A percentile compares a stretch with the other conserved stretches of the same genome.
These are phyloP conservation scores for Sisor rabdophorus DNA, from an alignment of 2,113 vertebrate species.

Conservation along the genomic window DNA sequence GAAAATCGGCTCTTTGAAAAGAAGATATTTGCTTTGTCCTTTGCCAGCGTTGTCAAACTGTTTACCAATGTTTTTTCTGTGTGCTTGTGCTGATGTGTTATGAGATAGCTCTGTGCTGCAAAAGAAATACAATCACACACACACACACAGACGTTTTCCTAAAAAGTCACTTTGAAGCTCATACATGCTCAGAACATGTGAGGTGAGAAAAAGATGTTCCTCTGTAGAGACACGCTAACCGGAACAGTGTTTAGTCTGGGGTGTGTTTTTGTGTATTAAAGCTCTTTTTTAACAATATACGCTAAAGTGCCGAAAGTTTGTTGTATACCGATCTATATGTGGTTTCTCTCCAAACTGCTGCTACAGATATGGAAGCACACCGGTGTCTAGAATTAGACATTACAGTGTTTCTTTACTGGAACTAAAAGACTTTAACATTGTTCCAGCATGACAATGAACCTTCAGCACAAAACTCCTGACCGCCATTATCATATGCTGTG, in stretches of 20 bases:
- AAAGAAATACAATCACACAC: constrained; percentile 6
- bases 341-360: too few relatives aligned
- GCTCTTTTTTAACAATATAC: too few relatives aligned
- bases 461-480: too few relatives aligned
- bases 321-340: too few relatives aligned
- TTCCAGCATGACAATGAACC: too few relatives aligned
- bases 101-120: constrained; percentile 4
- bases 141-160: neutral
- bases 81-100: constrained; percentile 45
- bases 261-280: neutral
- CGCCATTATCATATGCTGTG: too few relatives aligned
- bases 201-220: constrained; percentile 15
- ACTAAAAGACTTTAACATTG: too few relatives aligned
- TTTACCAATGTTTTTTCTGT: constrained; percentile 55
- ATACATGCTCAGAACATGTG: neutral
- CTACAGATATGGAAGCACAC: too few relatives aligned
- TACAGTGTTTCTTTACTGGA: too few relatives aligned
- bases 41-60: constrained; percentile 45
- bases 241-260: constrained; percentile 18
- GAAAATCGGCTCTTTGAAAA: constrained; percentile 63
- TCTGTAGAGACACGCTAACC: neutral
- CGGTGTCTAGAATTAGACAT: too few relatives aligned
- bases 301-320: too few relatives aligned
- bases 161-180: constrained; percentile 20
- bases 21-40: constrained; percentile 50